These are phyloP conservation scores for Orthonychiurus folsomi DNA, from an alignment of 2,888 invertebrate genomes.

Conservation along the genomic window DNA sequence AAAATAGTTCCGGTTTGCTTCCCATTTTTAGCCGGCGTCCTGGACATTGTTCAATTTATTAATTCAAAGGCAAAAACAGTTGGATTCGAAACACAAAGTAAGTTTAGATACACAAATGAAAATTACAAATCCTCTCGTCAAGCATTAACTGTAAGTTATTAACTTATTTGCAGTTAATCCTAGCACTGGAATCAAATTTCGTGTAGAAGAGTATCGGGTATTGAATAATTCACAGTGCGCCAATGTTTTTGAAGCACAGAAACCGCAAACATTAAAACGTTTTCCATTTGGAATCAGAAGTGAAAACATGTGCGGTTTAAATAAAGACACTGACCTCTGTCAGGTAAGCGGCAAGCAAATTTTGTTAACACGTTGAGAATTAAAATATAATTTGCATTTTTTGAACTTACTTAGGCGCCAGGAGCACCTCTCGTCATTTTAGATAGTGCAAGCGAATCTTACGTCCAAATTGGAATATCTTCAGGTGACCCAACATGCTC, in stretches of 20 bases:
- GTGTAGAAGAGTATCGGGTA: conserved; percentile 9
- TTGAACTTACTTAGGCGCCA: conserved; percentile 8
- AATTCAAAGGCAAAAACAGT: conserved; percentile 7
- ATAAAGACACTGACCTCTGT: conserved; percentile 8
- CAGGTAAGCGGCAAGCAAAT: no score
- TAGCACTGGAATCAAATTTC: background rate
- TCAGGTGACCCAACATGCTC: conserved; percentile 13
- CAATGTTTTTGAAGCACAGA: conserved; percentile 1
- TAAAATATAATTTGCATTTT: background rate
- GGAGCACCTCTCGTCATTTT: conserved; percentile 21
- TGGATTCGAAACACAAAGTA: conserved; percentile 9
- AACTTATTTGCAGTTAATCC: background rate
- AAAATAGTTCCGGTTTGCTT: conserved; percentile 20
- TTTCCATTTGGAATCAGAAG: conserved; percentile 18
- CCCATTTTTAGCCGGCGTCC: conserved; percentile 23
- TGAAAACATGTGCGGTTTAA: conserved; percentile 19
- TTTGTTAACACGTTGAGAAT: no score
- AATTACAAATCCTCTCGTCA: no score
- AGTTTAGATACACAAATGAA: no score
- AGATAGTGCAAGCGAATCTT: conserved; percentile 18
- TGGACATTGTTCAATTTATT: conserved; percentile 22
- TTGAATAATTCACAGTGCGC: conserved; percentile 15
- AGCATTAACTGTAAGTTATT: background rate
- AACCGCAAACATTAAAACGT: background rate
- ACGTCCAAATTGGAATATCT: conserved; percentile 18